A percentile compares a stretch with the other conserved stretches of the same genome.
Conservation (phyloP, 1,140 invertebrate species). For the Armadillidium nasatum region DNA sequence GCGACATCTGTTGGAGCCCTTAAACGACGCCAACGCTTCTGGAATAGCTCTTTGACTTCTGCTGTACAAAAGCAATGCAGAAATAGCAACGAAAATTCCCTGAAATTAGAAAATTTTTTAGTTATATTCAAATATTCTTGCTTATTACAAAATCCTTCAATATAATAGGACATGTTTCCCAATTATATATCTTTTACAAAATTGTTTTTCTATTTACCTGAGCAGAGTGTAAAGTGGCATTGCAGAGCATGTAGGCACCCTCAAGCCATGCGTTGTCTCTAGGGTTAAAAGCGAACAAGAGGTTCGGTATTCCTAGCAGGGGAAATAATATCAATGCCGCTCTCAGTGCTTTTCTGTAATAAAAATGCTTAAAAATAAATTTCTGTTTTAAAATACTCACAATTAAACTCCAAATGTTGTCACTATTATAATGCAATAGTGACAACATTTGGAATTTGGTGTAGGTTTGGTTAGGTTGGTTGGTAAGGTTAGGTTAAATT, state of each 20-base stretch:
- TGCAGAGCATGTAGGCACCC: slow-evolving; percentile 53
- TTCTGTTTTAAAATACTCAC: not conserved
- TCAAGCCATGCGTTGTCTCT: slow-evolving; percentile 46
- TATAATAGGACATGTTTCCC: too few relatives aligned
- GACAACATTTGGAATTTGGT: too few relatives aligned
- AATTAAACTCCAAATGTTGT: too few relatives aligned
- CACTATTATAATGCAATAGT: too few relatives aligned
- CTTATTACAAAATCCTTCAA: too few relatives aligned
- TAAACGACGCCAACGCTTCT: not conserved
- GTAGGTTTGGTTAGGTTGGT: too few relatives aligned
- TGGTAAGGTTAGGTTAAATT: too few relatives aligned
- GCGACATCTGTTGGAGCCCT: not conserved
- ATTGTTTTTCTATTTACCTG: slow-evolving; percentile 49
- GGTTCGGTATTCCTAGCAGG: slow-evolving; percentile 56
- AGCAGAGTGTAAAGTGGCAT: slow-evolving; percentile 54
- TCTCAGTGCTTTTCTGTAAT: slow-evolving; percentile 55
- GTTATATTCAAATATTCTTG: too few relatives aligned
- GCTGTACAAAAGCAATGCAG: not conserved
- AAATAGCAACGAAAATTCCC: not conserved
- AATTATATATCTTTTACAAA: too few relatives aligned
- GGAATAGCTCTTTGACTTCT: not conserved
- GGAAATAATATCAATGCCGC: slow-evolving; percentile 57
- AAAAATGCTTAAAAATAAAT: not conserved
- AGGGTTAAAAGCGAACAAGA: slow-evolving; percentile 56
- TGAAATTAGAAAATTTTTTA: not conserved